These are phyloP conservation scores for Portunus trituberculatus DNA, from an alignment of 1,140 invertebrate genomes.

Conservation along the genomic window DNA sequence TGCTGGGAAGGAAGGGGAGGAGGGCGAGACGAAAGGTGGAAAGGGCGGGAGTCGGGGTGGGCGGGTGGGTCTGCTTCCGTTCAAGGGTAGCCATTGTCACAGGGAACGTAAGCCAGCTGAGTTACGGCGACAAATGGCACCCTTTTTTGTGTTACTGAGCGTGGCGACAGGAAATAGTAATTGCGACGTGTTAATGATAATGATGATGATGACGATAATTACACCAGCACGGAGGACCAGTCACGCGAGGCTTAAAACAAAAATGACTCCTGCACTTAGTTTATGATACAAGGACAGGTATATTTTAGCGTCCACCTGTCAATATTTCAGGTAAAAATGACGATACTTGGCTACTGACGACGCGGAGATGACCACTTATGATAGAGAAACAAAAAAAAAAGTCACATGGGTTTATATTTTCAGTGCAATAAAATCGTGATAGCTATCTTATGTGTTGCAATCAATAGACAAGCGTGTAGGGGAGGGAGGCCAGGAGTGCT, in stretches of 20 bases:
- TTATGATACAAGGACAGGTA: not conserved
- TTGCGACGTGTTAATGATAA: slow-evolving; percentile 34
- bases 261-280: not conserved
- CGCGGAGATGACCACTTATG: not conserved
- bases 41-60: too few species aligned
- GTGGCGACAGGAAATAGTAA: slow-evolving; percentile 12
- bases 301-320: not conserved
- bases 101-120: not conserved
- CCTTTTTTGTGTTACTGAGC: not conserved
- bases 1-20: too few species aligned
- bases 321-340: not conserved
- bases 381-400: not conserved
- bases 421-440: not conserved
- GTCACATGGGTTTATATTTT: too few species aligned
- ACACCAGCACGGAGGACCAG: not conserved
- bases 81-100: not conserved
- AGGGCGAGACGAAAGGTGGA: too few species aligned
- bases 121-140: slow-evolving; percentile 1
- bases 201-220: slow-evolving; percentile 38
- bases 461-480: not conserved
- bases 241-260: slow-evolving; percentile 17
- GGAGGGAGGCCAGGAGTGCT: not conserved
- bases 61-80: not conserved
- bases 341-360: not conserved
- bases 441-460: not conserved